Evolutionary conservation across 2,113 vertebrate genomes (phyloP), one percentile per base, ranked within the genome.

Genomic region (Labeo rohita): DNA sequence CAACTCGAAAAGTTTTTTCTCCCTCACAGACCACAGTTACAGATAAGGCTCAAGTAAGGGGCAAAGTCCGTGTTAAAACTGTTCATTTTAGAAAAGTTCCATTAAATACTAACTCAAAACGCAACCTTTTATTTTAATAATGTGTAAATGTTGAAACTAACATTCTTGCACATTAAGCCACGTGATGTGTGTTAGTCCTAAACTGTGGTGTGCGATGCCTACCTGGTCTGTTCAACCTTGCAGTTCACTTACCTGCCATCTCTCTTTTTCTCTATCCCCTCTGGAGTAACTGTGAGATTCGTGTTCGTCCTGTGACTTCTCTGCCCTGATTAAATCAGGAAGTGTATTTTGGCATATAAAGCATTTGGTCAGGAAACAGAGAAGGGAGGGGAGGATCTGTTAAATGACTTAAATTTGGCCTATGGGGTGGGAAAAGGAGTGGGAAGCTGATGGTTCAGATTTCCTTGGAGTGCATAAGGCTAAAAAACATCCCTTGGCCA

Each of bases 241-340:
- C 12, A 3, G 7, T 77, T 54, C 50, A 10, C 75, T 77, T 78
- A 78, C 75, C 75, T 56, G 50, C 50, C 50, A 78, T 78, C 28
- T 75, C 72, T 15, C 16, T 36, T 28, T 21, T 6, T 47, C 5
- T 76, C 13, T 76, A 7, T 36, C 16, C 36, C 75, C 50, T 54
- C 15, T 43, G 18, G 10, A 78, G 34, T 56, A 3, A 59, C 18
- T 0, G 10, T 43, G 34, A 59, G 15, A 78, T 59, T 13, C 16
- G 9, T 43, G 16, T 54, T 13, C 9, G 28, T 59, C 56, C 10
- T 39, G 16, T 79, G 52, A 59, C 34, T 59, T 59, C 3, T 43
- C 16, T 39, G 16, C 10, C 6, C 10, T 43, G 16, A 79, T 79
- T n/a, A 43, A 36, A 59, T 79, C 18, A 59, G 76, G 18, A 59